Base-by-base conservation (phyloP, 2,113 vertebrate species). In the Pipa parva region DNA sequence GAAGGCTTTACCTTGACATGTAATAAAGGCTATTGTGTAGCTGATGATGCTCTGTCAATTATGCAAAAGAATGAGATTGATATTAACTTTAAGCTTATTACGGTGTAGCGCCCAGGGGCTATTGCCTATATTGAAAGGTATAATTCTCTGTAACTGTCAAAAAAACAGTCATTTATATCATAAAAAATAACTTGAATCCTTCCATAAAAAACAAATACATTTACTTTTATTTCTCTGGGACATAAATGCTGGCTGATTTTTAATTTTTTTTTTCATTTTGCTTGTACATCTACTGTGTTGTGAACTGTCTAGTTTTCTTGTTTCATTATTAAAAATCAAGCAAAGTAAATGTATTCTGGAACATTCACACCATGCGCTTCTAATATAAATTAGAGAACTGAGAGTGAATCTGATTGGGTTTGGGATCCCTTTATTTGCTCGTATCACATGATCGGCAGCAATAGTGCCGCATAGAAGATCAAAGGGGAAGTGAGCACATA, bases 1-100 rank as follows among this genome's bases (percentile, higher is more conserved):
- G n/a, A n/a, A n/a, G n/a, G n/a, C n/a, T n/a, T 61, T 46, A 61
- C 39, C 39, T 48, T 61, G 59, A 61, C 39, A 39, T 46, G 18
- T 48, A 21, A 48, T 25, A 29, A 29, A 5, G 5, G 42, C n/a
- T 2, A 28, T 48, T 61, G 59, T 28, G 39, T 61, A 29, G 22
- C 39, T 5, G 13, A 49, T 24, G 9, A 21, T 49, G 46, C 21
- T 59, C 6, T 61, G 55, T 58, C 18, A 36, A 22, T 58, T 58
- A 58, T 21, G 17, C 54, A 33, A 29, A 9, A 58, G 2, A 58
- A 31, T 36, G 18, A 22, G 28, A 11, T 37, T 18, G 18, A 29
- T 58, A 36, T 29, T 45, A 59, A 59, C 58, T 59, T n/a, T 45
- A 45, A 25, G 1, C 24, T 22, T 17, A 45, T 59, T 59, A 37